phyloP scores from a whole-genome alignment of 2,797 vertebrate species.

The Hapalemur alaotrensis region DNA sequence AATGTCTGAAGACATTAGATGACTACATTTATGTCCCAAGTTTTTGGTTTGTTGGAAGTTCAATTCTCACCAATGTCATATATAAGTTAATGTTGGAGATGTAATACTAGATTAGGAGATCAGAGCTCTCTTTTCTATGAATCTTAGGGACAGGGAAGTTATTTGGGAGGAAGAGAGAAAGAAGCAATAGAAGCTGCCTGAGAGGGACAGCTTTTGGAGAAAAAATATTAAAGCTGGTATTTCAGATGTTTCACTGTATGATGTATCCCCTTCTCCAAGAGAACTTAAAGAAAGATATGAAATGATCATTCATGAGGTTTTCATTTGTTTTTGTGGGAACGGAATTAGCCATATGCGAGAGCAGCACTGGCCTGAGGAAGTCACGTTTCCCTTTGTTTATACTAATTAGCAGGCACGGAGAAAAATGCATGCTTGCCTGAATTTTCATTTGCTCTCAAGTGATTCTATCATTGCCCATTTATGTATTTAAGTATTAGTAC shows the following conservation, averaged over 20 bases:
- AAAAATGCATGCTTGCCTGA: too few species aligned
- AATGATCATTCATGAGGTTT: not conserved
- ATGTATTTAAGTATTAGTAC: not conserved
- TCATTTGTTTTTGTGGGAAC: not conserved
- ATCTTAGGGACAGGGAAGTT: not conserved
- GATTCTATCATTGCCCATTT: not conserved
- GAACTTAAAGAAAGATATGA: not conserved
- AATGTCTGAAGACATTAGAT: not conserved
- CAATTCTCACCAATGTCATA: not conserved
- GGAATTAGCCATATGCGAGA: not conserved
- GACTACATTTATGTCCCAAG: not conserved
- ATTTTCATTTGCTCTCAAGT: not conserved
- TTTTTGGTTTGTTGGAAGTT: not conserved
- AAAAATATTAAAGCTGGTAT: not conserved
- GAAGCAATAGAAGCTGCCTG: not conserved
- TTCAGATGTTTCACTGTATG: not conserved
- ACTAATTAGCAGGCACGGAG: not conserved
- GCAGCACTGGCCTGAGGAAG: not conserved
- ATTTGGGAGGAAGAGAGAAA: not conserved
- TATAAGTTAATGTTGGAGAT: not conserved
- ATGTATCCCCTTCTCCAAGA: not conserved
- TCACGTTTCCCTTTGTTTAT: not conserved
- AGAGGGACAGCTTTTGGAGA: not conserved
- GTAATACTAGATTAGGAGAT: not conserved
- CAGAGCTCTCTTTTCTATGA: not conserved